A percentile compares a stretch with the other conserved stretches of the same genome.
phyloP scores from a whole-genome alignment of 2,888 invertebrate species.

The Pimpla rufipes region DNA sequence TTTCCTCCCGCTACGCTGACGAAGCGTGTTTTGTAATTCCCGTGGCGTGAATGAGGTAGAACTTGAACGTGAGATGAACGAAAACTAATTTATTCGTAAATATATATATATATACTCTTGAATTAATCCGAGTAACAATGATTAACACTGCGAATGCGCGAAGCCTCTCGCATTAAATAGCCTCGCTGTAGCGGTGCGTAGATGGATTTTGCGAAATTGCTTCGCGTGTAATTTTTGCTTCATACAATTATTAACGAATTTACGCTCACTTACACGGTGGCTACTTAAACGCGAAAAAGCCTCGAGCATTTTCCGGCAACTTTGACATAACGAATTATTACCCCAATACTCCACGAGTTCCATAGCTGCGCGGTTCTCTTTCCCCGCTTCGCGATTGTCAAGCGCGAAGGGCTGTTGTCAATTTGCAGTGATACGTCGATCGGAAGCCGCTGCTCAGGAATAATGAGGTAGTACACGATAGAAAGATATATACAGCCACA shows the following conservation, averaged over 20 bases:
- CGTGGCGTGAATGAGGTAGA: slow-evolving; percentile 25
- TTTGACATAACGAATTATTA: not conserved
- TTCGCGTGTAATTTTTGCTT: too few species aligned
- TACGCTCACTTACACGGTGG: too few species aligned
- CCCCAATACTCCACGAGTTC: not conserved
- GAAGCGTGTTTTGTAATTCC: slow-evolving; percentile 15
- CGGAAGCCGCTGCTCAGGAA: slow-evolving; percentile 34
- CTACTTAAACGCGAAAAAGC: not conserved
- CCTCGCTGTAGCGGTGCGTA: too few species aligned
- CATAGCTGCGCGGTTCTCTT: not conserved
- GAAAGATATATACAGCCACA: slow-evolving; percentile 46
- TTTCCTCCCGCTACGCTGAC: slow-evolving; percentile 9
- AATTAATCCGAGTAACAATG: slow-evolving; percentile 42
- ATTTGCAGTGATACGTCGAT: not conserved
- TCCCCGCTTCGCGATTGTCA: not conserved
- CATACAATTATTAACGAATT: too few species aligned
- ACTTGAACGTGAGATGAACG: slow-evolving; percentile 34
- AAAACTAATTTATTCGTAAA: slow-evolving; percentile 53
- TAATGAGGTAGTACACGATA: slow-evolving; percentile 52
- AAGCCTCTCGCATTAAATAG: not conserved
- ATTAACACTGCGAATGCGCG: slow-evolving; percentile 11
- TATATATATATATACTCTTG: slow-evolving; percentile 36
- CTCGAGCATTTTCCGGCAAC: not conserved
- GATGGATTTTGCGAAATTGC: too few species aligned
- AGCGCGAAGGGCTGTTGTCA: not conserved